These are phyloP conservation scores for Neotragus moschatus DNA, from an alignment of 2,113 vertebrate genomes.

Conservation along the genomic window DNA sequence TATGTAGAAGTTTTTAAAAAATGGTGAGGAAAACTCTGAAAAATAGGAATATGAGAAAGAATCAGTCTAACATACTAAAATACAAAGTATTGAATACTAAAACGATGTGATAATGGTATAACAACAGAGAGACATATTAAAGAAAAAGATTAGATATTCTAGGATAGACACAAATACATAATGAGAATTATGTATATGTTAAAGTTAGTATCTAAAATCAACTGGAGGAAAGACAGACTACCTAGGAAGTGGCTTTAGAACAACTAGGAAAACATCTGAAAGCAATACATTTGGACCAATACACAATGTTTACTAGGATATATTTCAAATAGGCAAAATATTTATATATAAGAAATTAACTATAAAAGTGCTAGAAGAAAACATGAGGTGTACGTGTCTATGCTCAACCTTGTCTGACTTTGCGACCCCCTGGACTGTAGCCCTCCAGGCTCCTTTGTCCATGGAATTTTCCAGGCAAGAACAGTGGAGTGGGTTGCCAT, in stretches of 20 bases:
- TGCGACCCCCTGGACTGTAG: background rate
- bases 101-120: background rate
- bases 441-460: background rate
- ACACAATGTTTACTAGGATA: background rate
- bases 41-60: background rate
- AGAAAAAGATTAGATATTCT: background rate
- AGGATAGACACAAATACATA: background rate
- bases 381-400: rapidly evolving
- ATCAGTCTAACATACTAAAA: background rate
- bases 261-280: background rate
- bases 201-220: background rate
- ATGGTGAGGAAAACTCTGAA: background rate
- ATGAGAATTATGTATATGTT: background rate
- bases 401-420: background rate
- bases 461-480: background rate
- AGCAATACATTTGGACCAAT: background rate
- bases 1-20: background rate
- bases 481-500: background rate
- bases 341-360: background rate
- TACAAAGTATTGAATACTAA: background rate
- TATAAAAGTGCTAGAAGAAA: background rate
- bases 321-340: background rate
- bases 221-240: background rate
- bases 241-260: background rate
- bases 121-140: background rate